Conservation (phyloP, 1,140 invertebrate genomes). For the Popillia japonica region DNA sequence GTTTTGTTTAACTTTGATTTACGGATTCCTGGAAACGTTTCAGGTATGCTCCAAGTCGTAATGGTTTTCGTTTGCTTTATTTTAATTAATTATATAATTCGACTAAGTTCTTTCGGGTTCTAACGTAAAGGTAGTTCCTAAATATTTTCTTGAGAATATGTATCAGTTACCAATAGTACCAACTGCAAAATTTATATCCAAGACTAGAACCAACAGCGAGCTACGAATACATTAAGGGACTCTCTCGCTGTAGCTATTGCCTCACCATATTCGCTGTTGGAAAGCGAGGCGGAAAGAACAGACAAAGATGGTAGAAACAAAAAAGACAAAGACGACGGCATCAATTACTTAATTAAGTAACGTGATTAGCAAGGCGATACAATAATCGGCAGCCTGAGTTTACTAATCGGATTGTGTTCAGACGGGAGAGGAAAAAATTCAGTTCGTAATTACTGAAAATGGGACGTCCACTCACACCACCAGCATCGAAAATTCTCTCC, state of each 20-base stretch:
- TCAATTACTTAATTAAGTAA: constrained; percentile 34
- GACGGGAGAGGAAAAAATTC: constrained; percentile 26
- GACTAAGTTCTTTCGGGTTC: no score
- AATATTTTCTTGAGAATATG: no score
- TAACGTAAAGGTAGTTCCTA: no score
- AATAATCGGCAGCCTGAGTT: constrained; percentile 33
- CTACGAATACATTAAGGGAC: background rate
- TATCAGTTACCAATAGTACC: no score
- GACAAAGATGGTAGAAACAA: background rate
- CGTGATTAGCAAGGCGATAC: constrained; percentile 34
- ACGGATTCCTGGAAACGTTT: no score
- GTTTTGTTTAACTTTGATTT: no score
- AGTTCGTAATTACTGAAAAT: constrained; percentile 28
- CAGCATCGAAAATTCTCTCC: background rate
- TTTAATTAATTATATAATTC: no score
- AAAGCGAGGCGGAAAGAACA: background rate
- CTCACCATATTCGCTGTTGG: background rate
- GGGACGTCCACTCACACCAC: background rate
- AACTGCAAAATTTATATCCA: no score
- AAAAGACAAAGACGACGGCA: constrained; percentile 25
- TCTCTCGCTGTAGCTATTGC: background rate
- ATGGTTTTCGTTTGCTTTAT: no score
- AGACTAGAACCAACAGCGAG: no score
- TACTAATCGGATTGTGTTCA: constrained; percentile 24
- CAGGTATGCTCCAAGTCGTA: no score